These are phyloP conservation scores for Aurelia sp. DNA, from an alignment of 30 jellyfish, hydroid and myxozoan species.

Conservation along the genomic window DNA sequence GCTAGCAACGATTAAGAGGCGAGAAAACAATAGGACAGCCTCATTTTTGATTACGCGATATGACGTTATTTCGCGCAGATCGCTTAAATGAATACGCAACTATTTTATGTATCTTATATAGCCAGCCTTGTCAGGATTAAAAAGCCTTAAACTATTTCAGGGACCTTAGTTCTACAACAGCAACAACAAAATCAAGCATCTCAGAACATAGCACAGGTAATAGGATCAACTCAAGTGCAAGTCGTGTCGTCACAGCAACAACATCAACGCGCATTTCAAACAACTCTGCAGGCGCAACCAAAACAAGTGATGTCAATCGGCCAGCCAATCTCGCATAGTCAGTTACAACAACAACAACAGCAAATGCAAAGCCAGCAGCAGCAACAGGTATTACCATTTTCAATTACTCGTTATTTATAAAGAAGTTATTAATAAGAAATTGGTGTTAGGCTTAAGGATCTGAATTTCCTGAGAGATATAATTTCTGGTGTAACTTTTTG, in stretches of 20 bases:
- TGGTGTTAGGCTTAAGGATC: too few relatives aligned
- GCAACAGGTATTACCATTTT: conserved; percentile 29
- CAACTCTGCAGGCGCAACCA: conserved; percentile 82
- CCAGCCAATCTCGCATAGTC: conserved; percentile 9
- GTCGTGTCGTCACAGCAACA: conserved; percentile 87
- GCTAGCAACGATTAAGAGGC: too few relatives aligned
- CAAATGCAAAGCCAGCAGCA: conserved; percentile 58
- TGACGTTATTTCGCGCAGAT: too few relatives aligned
- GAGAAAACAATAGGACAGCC: too few relatives aligned
- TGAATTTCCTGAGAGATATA: too few relatives aligned
- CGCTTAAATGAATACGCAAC: too few relatives aligned
- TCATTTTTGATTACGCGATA: too few relatives aligned
- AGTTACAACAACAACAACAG: conserved; percentile 53
- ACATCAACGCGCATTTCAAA: conserved; percentile 90
- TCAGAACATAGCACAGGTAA: conserved; percentile 74
- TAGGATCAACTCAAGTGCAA: conserved; percentile 80
- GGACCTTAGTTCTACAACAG: conserved; percentile 88
- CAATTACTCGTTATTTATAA: too few relatives aligned
- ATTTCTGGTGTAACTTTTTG: too few relatives aligned
- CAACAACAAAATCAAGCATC: conserved; percentile 73
- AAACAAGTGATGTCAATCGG: conserved; percentile 74
- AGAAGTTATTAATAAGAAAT: too few relatives aligned
- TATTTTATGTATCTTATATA: too few relatives aligned
- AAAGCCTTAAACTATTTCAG: neutral
- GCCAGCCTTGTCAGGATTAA: too few relatives aligned